Base-by-base conservation (phyloP, 2,797 vertebrate genomes). In the Cercopithecus diana region DNA sequence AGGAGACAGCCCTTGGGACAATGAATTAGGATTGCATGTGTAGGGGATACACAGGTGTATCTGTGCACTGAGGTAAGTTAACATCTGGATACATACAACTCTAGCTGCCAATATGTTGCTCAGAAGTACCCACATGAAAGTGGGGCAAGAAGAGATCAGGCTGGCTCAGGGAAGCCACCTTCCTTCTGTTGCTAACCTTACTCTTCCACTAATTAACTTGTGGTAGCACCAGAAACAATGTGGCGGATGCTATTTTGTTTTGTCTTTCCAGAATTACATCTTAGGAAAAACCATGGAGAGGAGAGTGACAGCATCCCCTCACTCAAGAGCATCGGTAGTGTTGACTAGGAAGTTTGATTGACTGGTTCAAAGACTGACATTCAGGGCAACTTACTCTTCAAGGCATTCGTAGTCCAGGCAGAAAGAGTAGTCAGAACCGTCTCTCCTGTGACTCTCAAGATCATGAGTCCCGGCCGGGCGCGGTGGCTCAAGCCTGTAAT, bases 1-100 rank as follows among this genome's bases (percentile, higher is more conserved):
- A 41, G 3, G 1, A n/a, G 8, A 24, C 2, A 22, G 22, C 1
- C 6, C 3, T 13, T 14, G 24, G 19, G 57, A 17, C 41, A n/a
- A 7, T 30, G 39, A 86, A 30, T 15, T 33, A 3, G 3, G 11
- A 5, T 13, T 5, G 19, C 57, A 45, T 41, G 7, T 12, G 43
- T 36, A 70, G 50, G 12, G 11, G 64, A 67, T 52, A 8, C 7
- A 81, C 0, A 76, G 6, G 13, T n/a, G 12, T 67, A 7, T 20
- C 1, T 93, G 67, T 45, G 67, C 28, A 50, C 6, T 72, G 58
- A 80, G 10, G 8, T 33, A 72, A 20, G 64, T 80, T 85, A 57
- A 48, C 9, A 57, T 24, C 28, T 58, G 11, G n/a, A 28, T 11
- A 20, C 1, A 28, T 7, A 5, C 5, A 11, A 36, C 9, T 52